Base-by-base conservation (phyloP, 37 sponge, comb jelly and placozoan genomes). In the Halisarca cf. caerulea region DNA sequence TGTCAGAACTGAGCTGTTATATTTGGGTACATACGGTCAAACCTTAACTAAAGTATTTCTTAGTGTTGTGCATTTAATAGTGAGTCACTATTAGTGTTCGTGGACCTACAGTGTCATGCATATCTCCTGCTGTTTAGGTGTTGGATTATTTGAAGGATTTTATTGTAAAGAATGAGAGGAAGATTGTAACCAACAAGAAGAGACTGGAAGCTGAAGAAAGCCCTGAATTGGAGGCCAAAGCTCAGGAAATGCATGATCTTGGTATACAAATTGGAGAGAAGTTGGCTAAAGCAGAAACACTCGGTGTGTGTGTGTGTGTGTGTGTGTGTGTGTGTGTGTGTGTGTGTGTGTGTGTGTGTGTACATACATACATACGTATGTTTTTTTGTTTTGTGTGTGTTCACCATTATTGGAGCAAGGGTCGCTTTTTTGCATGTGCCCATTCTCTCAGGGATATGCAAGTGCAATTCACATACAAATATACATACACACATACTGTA, bases 191-290 rank as follows among this genome's bases (percentile, higher is more conserved):
- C 2, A 90, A 88, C 77, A 99, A 94, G 89, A 92, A 90, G 78
- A 42, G 95, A 14, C 84, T 99, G 1, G 94, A 91, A 20, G 86
- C 85, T 17, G 91, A 96, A 58, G 90, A 92, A 47, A 86, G 86
- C 30, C 92, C 97, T 24, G 99, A 91, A 39, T 74, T 90, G 64
- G 92, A 96, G 75, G 86, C 73, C 32, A 93, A 94, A 86, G 86
- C 89, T 14, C 87, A 96, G 43, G 88, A 92, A 83, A 94, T 96
- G 34, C 94, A 94, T 61, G 94, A 91, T 34, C 59, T 94, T 20
- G 96, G 92, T 39, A 93, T 94, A 0, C 95, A 96, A 74, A 94
- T 98, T 58, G 99, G 99, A 82, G 91, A 95, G 85, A 95, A 95
- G 43, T 90, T 98, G n/a, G 91, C 99, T 0, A 92, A 94, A 47